Conservation (phyloP, 2,113 vertebrate species). For the Drymodes brunneopygia region DNA sequence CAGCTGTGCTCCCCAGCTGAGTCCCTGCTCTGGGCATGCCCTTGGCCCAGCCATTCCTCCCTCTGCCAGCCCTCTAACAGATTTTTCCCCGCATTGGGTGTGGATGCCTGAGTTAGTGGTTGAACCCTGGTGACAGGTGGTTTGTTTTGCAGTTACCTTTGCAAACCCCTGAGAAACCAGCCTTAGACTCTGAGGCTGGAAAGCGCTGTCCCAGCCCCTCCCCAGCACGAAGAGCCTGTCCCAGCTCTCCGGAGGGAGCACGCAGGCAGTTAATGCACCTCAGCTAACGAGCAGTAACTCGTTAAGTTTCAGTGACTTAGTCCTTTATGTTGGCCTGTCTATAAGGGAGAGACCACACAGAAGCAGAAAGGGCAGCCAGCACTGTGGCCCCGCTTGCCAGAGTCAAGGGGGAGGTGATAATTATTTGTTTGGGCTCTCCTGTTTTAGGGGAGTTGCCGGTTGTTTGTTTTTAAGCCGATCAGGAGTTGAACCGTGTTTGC, state of each 20-base stretch:
- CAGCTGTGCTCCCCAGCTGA: neutral
- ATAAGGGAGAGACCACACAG: constrained; percentile 58
- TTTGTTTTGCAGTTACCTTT: neutral
- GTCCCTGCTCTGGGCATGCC: neutral
- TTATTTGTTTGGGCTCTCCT: constrained; percentile 50
- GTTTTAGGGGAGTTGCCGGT: neutral
- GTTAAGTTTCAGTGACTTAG: constrained; percentile 54
- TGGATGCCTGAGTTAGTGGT: neutral
- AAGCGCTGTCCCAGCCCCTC: neutral
- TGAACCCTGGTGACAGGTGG: neutral
- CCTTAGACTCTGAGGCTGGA: neutral
- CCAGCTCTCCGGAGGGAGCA: neutral
- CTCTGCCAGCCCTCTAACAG: neutral
- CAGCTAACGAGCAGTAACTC: constrained; percentile 58
- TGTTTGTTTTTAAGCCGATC: constrained; percentile 36
- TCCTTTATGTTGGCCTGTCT: constrained; percentile 37
- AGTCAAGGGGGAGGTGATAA: constrained; percentile 42
- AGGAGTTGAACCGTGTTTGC: neutral
- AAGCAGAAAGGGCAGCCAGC: constrained; percentile 13
- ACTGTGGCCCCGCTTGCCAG: neutral
- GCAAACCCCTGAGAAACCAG: neutral
- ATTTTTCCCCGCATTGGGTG: neutral
- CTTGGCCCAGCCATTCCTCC: neutral
- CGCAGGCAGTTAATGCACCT: neutral
- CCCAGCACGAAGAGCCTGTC: neutral